Base-by-base conservation (phyloP, 2,797 vertebrate genomes). In the Hipposideros larvatus region DNA sequence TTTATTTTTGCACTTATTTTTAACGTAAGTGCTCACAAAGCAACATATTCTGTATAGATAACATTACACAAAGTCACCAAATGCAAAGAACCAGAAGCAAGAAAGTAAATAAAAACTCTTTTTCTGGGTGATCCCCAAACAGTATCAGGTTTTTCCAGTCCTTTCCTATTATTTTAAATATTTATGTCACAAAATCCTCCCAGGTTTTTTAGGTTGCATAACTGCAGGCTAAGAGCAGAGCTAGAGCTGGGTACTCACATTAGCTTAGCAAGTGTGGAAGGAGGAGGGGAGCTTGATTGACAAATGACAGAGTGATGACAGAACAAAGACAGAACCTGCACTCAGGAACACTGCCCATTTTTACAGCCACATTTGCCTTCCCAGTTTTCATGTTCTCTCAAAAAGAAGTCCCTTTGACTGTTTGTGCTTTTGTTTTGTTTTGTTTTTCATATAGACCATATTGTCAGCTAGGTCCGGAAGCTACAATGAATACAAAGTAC, bases 341-440 rank as follows among this genome's bases (percentile, higher is more conserved):
- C 71, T 48, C 16, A 2, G 70, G 48, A 77, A 68, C 21, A 6
- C 2, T 3, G 59, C 24, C 51, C n/a, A 7, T 63, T 78, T 75
- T 59, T 19, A 71, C 0, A 28, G 41, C 51, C 41, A 48, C 4
- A 1, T 31, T 7, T 31, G 63, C 34, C 74, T 87, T 3, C 31
- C 55, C 57, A 15, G 26, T 79, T 75, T 59, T 84, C 37, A 2
- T 11, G 43, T 19, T 79, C 55, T 94, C 71, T 90, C 90, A 94
- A 92, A 37, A 97, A 96, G 97, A 94, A 97, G 97, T 97, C 94
- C 91, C 43, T n/a, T 53, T 90, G 88, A 89, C 89, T 74, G 83
- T 96, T 92, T 15, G 10, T 11, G 65, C 79, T 91, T 91, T 90
- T 65, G 68, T 68, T 86, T 83, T 86, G 74, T 86, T 93, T 87